phyloP scores from a whole-genome alignment of 2,797 vertebrate species.

The Muscicapa comitata region DNA sequence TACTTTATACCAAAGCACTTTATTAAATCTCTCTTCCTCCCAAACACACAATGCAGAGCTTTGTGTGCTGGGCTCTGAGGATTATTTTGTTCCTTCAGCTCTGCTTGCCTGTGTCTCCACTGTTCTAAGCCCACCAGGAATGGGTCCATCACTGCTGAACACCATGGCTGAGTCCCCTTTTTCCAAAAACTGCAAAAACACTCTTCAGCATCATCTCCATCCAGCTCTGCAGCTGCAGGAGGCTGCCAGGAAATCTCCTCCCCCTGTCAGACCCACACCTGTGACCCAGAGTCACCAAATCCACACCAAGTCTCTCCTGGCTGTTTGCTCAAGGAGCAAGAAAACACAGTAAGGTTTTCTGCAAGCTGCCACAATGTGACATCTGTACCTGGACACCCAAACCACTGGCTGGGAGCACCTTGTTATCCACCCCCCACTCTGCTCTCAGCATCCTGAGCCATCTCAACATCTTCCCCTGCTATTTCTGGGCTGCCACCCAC shows the following conservation, averaged over 20 bases:
- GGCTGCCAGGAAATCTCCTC: not conserved
- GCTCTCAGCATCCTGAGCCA: not conserved
- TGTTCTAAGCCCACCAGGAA: not conserved
- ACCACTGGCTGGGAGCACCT: rapidly evolving
- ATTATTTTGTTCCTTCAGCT: not conserved
- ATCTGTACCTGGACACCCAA: not conserved
- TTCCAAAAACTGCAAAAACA: not conserved
- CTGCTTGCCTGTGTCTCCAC: not conserved
- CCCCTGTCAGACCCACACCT: not conserved
- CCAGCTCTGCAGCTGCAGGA: not conserved
- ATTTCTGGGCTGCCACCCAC: not conserved
- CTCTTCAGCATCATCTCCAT: not conserved
- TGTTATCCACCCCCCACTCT: no score
- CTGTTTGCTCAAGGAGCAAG: not conserved
- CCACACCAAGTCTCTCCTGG: rapidly evolving
- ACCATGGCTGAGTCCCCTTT: rapidly evolving
- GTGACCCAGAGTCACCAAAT: not conserved
- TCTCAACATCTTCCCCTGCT: not conserved
- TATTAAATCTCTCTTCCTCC: not conserved
- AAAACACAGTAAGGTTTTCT: not conserved
- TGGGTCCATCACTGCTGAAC: not conserved
- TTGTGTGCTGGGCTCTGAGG: not conserved
- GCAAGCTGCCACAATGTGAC: not conserved
- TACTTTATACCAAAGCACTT: not conserved
- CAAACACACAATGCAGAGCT: not conserved